A percentile compares a stretch with the other conserved stretches of the same genome.
phyloP scores from a whole-genome alignment of 2,797 vertebrate species.

The Eleutherodactylus coqui region DNA sequence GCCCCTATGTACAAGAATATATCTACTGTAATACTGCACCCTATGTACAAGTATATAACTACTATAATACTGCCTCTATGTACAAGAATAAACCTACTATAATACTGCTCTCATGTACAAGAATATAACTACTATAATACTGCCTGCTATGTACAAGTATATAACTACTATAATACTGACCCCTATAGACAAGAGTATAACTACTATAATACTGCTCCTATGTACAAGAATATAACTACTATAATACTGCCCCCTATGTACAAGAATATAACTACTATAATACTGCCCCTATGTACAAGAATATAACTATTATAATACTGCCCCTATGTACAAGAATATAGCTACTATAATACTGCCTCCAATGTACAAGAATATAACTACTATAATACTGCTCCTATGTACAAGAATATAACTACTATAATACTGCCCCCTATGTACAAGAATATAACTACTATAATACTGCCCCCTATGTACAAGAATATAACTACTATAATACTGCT shows the following conservation, averaged over 20 bases:
- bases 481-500: no score
- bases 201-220: slow-evolving; percentile 7
- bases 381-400: no score
- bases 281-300: background rate
- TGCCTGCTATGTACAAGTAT: background rate
- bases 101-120: background rate
- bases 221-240: slow-evolving; percentile 8
- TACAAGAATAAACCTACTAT: background rate
- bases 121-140: background rate
- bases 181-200: background rate
- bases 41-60: slow-evolving; percentile 5
- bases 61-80: background rate
- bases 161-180: background rate
- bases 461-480: no score
- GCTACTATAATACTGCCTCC: no score
- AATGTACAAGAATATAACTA: no score
- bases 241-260: background rate
- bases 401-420: no score
- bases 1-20: background rate
- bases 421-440: no score
- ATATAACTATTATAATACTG: no score
- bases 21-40: slow-evolving; percentile 1
- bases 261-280: background rate
- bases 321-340: no score
- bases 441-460: no score